Conservation (phyloP, 2,797 vertebrate genomes). For the Psittacula derbiana region DNA sequence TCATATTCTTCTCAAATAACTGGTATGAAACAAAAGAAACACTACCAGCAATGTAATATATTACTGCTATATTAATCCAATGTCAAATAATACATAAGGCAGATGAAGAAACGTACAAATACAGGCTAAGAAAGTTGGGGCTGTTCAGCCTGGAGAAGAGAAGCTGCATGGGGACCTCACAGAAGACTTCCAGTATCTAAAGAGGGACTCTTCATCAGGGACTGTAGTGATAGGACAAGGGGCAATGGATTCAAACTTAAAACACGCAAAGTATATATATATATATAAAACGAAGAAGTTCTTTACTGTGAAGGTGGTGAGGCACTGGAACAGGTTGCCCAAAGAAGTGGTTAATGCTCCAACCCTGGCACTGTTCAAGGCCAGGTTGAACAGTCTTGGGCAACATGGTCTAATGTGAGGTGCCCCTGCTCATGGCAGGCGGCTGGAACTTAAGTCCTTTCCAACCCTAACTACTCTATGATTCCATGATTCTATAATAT, state of each 20-base stretch:
- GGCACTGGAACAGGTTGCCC: not conserved
- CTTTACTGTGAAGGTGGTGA: not conserved
- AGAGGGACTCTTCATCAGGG: not conserved
- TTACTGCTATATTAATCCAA: not conserved
- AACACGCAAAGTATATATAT: not conserved
- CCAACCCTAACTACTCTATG: not conserved
- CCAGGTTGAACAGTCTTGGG: not conserved
- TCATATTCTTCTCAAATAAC: not conserved
- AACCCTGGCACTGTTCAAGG: not conserved
- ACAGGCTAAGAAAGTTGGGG: not conserved
- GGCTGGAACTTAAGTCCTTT: not conserved
- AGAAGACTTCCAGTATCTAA: not conserved
- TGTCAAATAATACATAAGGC: not conserved
- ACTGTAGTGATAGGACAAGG: not conserved
- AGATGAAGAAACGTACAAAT: not conserved
- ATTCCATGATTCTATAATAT: not conserved
- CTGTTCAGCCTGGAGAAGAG: not conserved
- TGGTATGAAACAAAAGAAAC: not conserved
- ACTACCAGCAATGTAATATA: not conserved
- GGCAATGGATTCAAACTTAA: not conserved
- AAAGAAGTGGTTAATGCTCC: not conserved
- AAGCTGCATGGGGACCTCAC: not conserved
- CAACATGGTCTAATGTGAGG: not conserved
- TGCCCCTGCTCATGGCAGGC: not conserved
- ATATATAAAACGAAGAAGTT: not conserved